Percentiles rank a stretch among this genome's conserved stretches.
These are phyloP conservation scores for Pleuronectes platessa DNA, from an alignment of 2,113 vertebrate genomes.

Conservation along the genomic window DNA sequence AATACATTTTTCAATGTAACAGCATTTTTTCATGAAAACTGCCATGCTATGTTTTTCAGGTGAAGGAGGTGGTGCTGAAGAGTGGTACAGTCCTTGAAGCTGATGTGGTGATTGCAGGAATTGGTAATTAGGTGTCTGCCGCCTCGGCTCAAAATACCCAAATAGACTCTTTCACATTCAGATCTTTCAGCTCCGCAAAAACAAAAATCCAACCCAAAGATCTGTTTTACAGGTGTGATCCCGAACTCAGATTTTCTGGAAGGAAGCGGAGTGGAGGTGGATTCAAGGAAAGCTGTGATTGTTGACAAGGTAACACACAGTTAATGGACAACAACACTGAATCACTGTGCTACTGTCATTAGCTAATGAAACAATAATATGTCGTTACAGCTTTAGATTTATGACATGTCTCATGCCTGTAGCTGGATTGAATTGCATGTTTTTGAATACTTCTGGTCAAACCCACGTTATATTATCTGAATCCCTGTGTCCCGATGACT, in stretches of 20 bases:
- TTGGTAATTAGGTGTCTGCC: constrained; percentile 75
- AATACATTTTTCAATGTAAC: no score
- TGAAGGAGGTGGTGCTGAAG: constrained; percentile 82
- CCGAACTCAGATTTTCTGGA: constrained; percentile 85
- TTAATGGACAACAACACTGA: neutral
- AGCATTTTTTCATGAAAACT: neutral
- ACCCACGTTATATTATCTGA: neutral
- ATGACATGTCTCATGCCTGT: neutral
- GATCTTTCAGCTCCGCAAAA: neutral
- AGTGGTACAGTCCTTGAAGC: constrained; percentile 81
- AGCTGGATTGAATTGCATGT: neutral
- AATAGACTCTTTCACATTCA: no score
- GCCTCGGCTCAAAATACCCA: neutral
- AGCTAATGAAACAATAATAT: neutral
- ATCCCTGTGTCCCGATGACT: neutral
- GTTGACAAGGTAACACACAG: constrained; percentile 85
- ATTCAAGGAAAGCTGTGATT: constrained; percentile 80
- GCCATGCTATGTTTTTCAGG: constrained; percentile 75
- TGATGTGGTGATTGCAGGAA: constrained; percentile 86
- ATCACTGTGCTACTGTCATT: neutral
- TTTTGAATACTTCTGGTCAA: neutral
- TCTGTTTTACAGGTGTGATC: constrained; percentile 77
- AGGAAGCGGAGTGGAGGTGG: constrained; percentile 78
- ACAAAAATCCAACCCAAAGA: neutral
- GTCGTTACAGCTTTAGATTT: neutral